Conservation (phyloP, 1,140 invertebrate genomes). For the Agraylea sexmaculata region DNA sequence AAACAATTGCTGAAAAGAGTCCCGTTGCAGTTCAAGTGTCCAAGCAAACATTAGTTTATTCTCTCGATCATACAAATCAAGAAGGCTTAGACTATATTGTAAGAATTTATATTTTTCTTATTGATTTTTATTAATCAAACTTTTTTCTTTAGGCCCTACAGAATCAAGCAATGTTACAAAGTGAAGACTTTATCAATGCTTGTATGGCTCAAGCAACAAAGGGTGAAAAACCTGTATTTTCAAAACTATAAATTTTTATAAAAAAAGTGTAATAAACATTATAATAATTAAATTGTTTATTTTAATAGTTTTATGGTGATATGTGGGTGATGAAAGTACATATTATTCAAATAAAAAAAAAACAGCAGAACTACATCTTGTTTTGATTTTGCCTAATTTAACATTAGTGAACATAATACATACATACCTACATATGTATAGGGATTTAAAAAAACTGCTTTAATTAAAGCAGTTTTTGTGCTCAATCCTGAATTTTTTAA, state of each 20-base stretch:
- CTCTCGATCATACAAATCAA: constrained; percentile 73
- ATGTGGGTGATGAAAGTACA: too few relatives aligned
- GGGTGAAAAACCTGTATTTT: constrained; percentile 49
- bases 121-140: constrained; percentile 11
- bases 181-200: constrained; percentile 80
- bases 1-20: constrained; percentile 76
- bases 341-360: too few relatives aligned
- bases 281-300: too few relatives aligned
- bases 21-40: constrained; percentile 88
- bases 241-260: constrained; percentile 61
- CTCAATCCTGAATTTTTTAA: too few relatives aligned
- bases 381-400: too few relatives aligned
- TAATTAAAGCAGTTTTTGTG: too few relatives aligned
- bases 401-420: too few relatives aligned
- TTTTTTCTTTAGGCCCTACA: constrained; percentile 51
- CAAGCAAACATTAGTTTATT: constrained; percentile 75
- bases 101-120: constrained; percentile 41
- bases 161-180: constrained; percentile 80
- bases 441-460: too few relatives aligned
- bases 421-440: too few relatives aligned
- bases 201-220: constrained; percentile 64
- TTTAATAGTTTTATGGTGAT: too few relatives aligned
- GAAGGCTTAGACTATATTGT: constrained; percentile 83
- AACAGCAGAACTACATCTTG: too few relatives aligned
- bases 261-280: too few relatives aligned